A percentile compares a stretch with the other conserved stretches of the same genome.
Conservation (phyloP, 2,888 invertebrate species). For the Erebia ligea region DNA sequence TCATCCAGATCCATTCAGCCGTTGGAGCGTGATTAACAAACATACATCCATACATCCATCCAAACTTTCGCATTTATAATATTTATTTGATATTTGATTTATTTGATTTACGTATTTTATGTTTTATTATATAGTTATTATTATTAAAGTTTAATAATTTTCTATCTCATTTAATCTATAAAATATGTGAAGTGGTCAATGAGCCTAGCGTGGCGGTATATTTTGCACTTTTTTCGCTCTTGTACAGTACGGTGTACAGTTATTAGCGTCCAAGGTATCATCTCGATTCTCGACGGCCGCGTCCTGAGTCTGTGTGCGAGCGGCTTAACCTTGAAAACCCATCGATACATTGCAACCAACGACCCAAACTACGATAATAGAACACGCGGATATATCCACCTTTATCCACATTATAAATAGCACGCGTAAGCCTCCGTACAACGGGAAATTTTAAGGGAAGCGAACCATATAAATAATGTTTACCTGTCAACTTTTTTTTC, state of each 20-base stretch:
- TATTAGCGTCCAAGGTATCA: constrained; percentile 62
- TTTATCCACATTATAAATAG: constrained; percentile 8
- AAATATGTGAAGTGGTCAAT: background rate
- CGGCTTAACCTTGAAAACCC: constrained; percentile 73
- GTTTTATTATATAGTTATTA: no score
- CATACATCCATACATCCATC: no score
- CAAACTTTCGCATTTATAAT: no score
- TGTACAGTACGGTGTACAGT: constrained; percentile 41
- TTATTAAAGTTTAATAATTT: no score
- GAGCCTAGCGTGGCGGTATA: constrained; percentile 16
- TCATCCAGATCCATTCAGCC: no score
- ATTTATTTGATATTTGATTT: no score
- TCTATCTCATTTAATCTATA: no score
- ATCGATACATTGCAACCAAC: constrained; percentile 33
- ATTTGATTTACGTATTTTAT: no score
- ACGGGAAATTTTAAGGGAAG: constrained; percentile 14
- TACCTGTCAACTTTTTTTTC: constrained; percentile 79
- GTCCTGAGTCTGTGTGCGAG: constrained; percentile 59
- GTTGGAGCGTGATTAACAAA: no score
- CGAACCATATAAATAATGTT: constrained; percentile 57
- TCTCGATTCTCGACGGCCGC: constrained; percentile 55
- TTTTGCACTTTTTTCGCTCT: constrained; percentile 46
- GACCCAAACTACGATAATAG: constrained; percentile 27
- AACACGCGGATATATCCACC: background rate
- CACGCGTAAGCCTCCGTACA: background rate